Conservation (phyloP, 2,797 vertebrate species). For the Gallinago stenura region DNA sequence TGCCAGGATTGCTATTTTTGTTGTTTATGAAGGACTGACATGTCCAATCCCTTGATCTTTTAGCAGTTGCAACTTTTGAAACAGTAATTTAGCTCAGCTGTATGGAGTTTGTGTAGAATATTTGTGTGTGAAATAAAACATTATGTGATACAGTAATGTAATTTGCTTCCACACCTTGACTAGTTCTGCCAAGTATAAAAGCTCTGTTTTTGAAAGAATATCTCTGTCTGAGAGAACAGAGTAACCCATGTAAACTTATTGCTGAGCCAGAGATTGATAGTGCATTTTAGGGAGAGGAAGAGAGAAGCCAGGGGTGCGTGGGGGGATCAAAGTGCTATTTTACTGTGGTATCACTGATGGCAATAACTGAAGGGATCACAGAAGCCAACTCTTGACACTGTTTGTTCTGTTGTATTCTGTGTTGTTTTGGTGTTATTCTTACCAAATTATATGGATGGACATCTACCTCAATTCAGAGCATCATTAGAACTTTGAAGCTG, state of each 20-base stretch:
- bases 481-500: not conserved
- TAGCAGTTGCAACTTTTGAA: not conserved
- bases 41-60: not conserved
- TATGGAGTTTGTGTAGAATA: not conserved
- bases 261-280: not conserved
- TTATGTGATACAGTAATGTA: not conserved
- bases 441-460: not conserved
- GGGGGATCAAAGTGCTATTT: not conserved
- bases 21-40: not conserved
- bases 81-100: not conserved
- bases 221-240: not conserved
- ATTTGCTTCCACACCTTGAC: not conserved
- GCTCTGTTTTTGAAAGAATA: not conserved
- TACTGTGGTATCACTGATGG: not conserved
- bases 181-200: not conserved
- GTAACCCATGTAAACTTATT: not conserved
- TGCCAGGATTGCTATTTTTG: not conserved
- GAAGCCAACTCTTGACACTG: not conserved
- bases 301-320: accelerated
- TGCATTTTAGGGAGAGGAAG: not conserved
- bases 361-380: not conserved
- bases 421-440: not conserved
- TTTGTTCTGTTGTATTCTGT: not conserved
- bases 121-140: not conserved
- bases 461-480: not conserved